These are phyloP conservation scores for Cichladusa arquata DNA, from an alignment of 2,113 vertebrate species.

Conservation along the genomic window DNA sequence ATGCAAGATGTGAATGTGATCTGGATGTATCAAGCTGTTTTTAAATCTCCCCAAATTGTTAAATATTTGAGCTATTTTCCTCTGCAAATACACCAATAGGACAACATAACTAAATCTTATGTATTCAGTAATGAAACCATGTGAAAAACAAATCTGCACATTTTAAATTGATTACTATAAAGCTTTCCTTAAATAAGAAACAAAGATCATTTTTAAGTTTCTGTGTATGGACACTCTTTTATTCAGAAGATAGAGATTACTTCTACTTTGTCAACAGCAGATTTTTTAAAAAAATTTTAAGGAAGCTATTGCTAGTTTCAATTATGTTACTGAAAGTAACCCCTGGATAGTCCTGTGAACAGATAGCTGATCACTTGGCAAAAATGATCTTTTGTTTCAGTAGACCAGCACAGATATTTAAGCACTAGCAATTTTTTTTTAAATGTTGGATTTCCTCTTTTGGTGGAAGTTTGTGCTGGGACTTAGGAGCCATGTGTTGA, in stretches of 20 bases:
- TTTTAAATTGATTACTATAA: not conserved
- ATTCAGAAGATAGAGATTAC: not conserved
- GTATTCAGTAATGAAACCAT: not conserved
- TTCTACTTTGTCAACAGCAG: not conserved
- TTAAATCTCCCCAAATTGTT: not conserved
- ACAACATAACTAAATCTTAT: not conserved
- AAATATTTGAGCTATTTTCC: not conserved
- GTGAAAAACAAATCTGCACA: not conserved
- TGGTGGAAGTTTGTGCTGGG: not conserved
- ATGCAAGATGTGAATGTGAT: not conserved
- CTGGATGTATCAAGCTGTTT: not conserved
- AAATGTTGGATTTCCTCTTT: not conserved
- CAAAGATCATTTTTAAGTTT: not conserved
- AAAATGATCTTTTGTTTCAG: not conserved
- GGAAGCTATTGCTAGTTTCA: not conserved
- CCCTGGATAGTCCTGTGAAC: not conserved
- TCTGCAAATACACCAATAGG: not conserved
- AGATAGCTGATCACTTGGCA: not conserved
- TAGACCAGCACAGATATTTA: not conserved
- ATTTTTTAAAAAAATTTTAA: not conserved
- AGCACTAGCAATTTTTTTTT: not conserved
- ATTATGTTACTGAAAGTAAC: not conserved
- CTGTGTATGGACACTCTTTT: not conserved
- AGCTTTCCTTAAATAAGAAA: not conserved
- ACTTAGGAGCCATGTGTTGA: not conserved